A percentile compares a stretch with the other conserved stretches of the same genome.
These are phyloP conservation scores for Karalla daura DNA, from an alignment of 2,797 vertebrate species.

Conservation along the genomic window DNA sequence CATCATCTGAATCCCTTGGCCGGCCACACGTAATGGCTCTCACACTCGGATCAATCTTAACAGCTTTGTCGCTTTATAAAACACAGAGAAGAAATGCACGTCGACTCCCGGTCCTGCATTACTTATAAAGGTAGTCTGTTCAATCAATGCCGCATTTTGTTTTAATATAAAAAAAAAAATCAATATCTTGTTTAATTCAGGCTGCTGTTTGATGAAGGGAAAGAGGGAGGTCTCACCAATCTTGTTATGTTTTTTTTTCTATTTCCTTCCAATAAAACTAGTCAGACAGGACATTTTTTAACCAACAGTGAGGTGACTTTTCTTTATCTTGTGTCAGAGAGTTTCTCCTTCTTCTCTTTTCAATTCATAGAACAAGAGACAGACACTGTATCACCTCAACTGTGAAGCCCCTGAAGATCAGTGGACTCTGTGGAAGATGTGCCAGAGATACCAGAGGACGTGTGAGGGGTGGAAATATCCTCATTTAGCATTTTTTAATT, in stretches of 20 bases:
- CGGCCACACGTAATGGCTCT: conserved; percentile 45
- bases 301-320: background rate
- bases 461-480: background rate
- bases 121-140: conserved; percentile 26
- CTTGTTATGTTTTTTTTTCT: background rate
- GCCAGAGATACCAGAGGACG: background rate
- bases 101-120: conserved; percentile 29
- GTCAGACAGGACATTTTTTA: background rate
- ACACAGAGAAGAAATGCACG: conserved; percentile 28
- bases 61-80: conserved; percentile 24
- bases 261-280: background rate
- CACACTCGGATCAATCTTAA: conserved; percentile 46
- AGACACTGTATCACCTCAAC: background rate
- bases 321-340: background rate
- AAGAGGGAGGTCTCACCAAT: background rate
- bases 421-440: background rate
- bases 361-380: background rate
- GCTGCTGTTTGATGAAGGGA: background rate
- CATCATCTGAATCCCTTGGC: conserved; percentile 37
- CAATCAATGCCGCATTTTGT: conserved; percentile 17
- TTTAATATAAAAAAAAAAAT: conserved; percentile 32
- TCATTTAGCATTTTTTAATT: background rate
- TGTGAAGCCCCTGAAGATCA: conserved; percentile 15
- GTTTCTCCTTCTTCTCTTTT: background rate
- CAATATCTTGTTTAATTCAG: conserved; percentile 50